Percentiles rank a stretch among this genome's conserved stretches.
phyloP scores from a whole-genome alignment of 2,113 vertebrate genomes.

The Sterrhoptilus dennistouni region DNA sequence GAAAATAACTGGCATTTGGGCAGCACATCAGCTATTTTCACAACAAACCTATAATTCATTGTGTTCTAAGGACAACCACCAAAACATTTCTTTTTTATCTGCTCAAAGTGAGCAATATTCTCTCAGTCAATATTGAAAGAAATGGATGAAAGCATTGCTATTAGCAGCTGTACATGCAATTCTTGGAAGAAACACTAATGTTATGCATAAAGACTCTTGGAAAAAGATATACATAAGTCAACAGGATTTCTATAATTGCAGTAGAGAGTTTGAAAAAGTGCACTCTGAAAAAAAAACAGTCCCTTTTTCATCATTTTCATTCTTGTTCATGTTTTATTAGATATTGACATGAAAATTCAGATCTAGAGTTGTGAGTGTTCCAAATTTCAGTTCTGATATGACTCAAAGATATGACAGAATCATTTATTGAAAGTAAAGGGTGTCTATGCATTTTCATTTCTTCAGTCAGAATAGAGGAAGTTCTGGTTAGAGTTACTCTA shows the following conservation, averaged over 20 bases:
- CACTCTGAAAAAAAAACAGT: neutral
- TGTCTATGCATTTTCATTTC: neutral
- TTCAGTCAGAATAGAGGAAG: neutral
- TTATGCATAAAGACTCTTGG: neutral
- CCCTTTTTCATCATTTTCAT: rapidly evolving
- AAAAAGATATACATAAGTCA: neutral
- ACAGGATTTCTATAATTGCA: neutral
- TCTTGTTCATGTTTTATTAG: neutral
- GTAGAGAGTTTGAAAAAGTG: neutral
- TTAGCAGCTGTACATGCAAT: neutral
- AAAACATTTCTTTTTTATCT: neutral
- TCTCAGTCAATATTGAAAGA: neutral
- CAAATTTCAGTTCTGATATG: neutral
- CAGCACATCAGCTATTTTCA: neutral
- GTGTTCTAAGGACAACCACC: neutral
- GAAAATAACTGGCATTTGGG: neutral
- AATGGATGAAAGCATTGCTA: neutral
- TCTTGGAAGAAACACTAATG: neutral
- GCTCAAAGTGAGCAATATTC: neutral
- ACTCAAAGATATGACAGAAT: neutral
- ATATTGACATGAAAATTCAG: neutral
- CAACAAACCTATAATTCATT: neutral
- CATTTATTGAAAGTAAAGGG: neutral
- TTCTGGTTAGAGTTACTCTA: neutral
- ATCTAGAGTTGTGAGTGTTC: neutral